Base-by-base conservation (phyloP, 1,140 invertebrate genomes). In the Heliothis virescens region DNA sequence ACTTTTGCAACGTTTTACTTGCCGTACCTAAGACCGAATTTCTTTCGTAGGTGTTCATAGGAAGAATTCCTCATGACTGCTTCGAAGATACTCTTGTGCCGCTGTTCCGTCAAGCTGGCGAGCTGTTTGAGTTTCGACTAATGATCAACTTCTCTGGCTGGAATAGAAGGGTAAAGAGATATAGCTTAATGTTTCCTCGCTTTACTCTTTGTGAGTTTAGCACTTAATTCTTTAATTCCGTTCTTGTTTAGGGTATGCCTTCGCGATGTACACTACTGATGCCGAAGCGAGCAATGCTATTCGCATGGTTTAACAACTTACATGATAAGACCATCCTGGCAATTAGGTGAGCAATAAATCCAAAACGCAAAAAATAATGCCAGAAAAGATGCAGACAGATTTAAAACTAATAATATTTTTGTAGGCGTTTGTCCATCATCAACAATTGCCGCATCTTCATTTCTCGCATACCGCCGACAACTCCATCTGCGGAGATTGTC, bases 141-240 rank as follows among this genome's bases (percentile, higher is more conserved):
- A 94, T 95, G 94, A 92, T 95, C 21, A 94, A 94, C 75, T 95
- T 95, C 76, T 95, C 94, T n/a, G 94, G 94, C 0, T 92, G 90
- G 90, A 94, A 94, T 80, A 87, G 94, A 95, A 86, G 94, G 94
- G 94, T 95, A 74, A 88, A 78, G 92, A 84, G 1, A 2, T 47
- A 18, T 34, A 13, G 3, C 0, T 11, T 7, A 16, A 95, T 26
- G 16, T 21, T 18, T n/a, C n/a, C n/a, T n/a, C n/a, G n/a, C n/a
- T n/a, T n/a, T n/a, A n/a, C n/a, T n/a, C n/a, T 41, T 47, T 34
- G 1, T 0, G 2, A 48, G 16, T 16, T 0, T n/a, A n/a, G n/a
- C n/a, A n/a, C n/a, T n/a, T n/a, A n/a, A n/a, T n/a, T n/a, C n/a
- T 26, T 26, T 26, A 2, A 26, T 26, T 26, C 21, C 21, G 21